Percentiles rank a stretch among this genome's conserved stretches.
phyloP scores from a whole-genome alignment of 2,113 vertebrate species.

The Megalops atlanticus region DNA sequence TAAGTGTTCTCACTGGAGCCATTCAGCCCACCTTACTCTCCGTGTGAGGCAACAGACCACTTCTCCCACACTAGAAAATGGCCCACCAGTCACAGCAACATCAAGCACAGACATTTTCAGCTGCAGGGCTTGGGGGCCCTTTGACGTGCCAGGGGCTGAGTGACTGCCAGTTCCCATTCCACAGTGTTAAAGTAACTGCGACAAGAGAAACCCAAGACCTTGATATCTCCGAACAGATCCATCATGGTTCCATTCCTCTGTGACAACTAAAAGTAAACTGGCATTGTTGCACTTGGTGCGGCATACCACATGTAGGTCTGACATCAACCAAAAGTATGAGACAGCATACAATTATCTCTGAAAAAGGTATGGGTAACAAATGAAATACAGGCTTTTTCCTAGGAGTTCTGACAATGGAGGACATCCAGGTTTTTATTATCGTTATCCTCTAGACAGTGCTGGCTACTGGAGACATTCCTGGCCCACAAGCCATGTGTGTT shows the following conservation, averaged over 20 bases:
- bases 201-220: neutral
- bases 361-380: neutral
- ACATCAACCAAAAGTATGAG: no score
- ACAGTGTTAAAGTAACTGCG: neutral
- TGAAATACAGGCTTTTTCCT: neutral
- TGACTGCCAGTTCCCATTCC: neutral
- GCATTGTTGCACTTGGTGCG: neutral
- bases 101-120: neutral
- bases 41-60: neutral
- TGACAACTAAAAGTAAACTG: slow-evolving; percentile 8
- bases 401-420: neutral
- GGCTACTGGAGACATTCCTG: neutral
- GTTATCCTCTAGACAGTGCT: neutral
- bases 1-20: neutral
- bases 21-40: neutral
- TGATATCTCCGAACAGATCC: slow-evolving; percentile 10
- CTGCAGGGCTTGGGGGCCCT: no score
- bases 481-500: neutral
- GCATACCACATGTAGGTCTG: neutral
- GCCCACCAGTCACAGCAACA: neutral
- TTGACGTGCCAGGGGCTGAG: no score
- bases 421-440: neutral
- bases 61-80: neutral
- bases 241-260: slow-evolving; percentile 15
- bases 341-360: neutral